Conservation (phyloP, 2,113 vertebrate genomes). For the Perca flavescens region DNA sequence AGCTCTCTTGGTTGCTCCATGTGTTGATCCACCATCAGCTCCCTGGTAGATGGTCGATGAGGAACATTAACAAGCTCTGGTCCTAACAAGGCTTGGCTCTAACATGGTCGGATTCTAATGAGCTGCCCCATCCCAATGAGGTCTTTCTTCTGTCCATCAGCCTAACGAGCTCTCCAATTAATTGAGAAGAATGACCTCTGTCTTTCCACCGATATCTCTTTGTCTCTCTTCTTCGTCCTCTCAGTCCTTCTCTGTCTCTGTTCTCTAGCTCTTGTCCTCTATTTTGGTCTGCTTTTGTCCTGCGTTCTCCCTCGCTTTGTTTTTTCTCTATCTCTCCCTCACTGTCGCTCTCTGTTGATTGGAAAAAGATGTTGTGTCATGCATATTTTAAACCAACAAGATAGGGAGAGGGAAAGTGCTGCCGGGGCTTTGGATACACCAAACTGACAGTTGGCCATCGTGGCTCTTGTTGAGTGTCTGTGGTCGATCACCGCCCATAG, state of each 20-base stretch:
- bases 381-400: conserved; percentile 54
- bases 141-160: conserved; percentile 55
- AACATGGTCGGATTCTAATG: conserved; percentile 56
- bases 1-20: background rate
- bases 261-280: background rate
- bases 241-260: conserved; percentile 6
- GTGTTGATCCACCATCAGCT: background rate
- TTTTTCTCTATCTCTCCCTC: conserved; percentile 23
- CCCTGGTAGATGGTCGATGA: conserved; percentile 31
- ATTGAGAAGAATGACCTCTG: conserved; percentile 52
- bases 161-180: conserved; percentile 75
- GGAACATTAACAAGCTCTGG: conserved; percentile 37
- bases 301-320: conserved; percentile 17
- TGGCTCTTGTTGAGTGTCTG: conserved; percentile 6
- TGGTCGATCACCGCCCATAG: background rate
- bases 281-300: conserved; percentile 14
- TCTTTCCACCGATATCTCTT: conserved; percentile 33
- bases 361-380: conserved; percentile 56
- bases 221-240: conserved; percentile 23
- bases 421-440: conserved; percentile 11
- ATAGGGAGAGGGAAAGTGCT: conserved; percentile 30
- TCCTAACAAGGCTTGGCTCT: conserved; percentile 54
- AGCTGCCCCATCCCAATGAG: conserved; percentile 44
- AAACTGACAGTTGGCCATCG: conserved; percentile 30
- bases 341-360: conserved; percentile 32